Percentiles rank a stretch among this genome's conserved stretches.
Conservation (phyloP, 2,888 invertebrate species). For the Camponotus fellah region DNA sequence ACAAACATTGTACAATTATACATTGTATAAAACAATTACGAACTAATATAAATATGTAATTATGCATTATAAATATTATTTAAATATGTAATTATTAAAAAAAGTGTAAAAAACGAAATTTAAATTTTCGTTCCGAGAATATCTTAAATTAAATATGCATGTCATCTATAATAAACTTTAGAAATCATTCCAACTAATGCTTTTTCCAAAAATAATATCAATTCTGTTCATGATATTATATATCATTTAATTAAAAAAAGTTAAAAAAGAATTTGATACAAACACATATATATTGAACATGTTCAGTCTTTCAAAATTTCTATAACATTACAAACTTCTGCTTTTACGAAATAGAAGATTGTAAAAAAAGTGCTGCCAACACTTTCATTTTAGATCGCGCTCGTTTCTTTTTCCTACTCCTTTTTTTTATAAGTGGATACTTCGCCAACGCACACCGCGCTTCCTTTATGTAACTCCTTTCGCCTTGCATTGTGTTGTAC, state of each 20-base stretch:
- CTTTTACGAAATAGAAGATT: slow-evolving; percentile 41
- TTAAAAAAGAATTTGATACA: not conserved
- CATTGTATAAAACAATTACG: no score
- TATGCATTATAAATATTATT: no score
- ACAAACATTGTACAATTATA: no score
- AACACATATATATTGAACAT: not conserved
- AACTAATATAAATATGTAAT: no score
- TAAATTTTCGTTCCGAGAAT: no score
- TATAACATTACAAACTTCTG: slow-evolving; percentile 9
- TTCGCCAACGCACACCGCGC: slow-evolving; percentile 10
- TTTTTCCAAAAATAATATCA: not conserved
- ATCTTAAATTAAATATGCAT: no score
- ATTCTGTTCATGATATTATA: not conserved
- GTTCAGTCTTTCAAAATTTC: not conserved
- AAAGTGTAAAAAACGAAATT: no score
- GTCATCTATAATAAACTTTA: not conserved
- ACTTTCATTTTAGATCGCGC: slow-evolving; percentile 51
- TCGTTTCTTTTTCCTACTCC: slow-evolving; percentile 21
- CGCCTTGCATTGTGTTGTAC: not conserved
- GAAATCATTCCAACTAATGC: not conserved
- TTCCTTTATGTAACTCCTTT: slow-evolving; percentile 52
- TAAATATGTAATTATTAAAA: no score
- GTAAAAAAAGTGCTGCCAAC: slow-evolving; percentile 8
- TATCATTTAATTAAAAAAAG: not conserved
- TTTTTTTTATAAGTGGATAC: slow-evolving; percentile 30